A percentile compares a stretch with the other conserved stretches of the same genome.
Conservation (phyloP, 1,140 invertebrate genomes). For the Macrocentrus cingulum region DNA sequence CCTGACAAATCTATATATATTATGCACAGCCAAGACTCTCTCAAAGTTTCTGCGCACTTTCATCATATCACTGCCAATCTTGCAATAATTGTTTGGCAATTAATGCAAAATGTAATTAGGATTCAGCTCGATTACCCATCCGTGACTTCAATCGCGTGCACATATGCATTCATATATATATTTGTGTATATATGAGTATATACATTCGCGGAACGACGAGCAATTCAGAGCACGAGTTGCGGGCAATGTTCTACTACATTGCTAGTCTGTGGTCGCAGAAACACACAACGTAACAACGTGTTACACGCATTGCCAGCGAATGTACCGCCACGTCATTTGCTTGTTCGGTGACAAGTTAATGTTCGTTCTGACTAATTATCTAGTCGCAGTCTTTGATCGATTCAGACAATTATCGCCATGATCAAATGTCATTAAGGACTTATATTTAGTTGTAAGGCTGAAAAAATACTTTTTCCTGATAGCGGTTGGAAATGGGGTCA, state of each 20-base stretch:
- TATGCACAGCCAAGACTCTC: no score
- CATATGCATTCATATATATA: not conserved
- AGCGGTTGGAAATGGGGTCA: no score
- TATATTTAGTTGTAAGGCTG: no score
- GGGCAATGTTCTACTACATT: no score
- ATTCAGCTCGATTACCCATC: conserved; percentile 9
- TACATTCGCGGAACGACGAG: not conserved
- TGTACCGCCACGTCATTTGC: conserved; percentile 1
- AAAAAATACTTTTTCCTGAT: no score
- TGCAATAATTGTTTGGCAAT: conserved; percentile 20
- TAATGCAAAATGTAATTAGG: conserved; percentile 21
- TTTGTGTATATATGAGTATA: not conserved
- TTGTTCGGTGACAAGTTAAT: not conserved
- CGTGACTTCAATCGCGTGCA: conserved; percentile 2
- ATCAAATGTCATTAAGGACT: no score
- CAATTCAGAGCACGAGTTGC: not conserved
- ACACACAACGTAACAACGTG: conserved; percentile 6
- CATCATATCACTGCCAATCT: not conserved
- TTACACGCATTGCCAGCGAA: conserved; percentile 15
- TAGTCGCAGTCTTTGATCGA: no score
- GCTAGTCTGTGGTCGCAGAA: not conserved
- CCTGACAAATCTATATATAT: no score
- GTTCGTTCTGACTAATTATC: no score
- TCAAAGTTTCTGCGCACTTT: no score
- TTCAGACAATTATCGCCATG: no score